Percentiles rank a stretch among this genome's conserved stretches.
Evolutionary conservation across 1,140 invertebrate genomes (phyloP).

Genomic region (Aporrectodea caliginosa): DNA sequence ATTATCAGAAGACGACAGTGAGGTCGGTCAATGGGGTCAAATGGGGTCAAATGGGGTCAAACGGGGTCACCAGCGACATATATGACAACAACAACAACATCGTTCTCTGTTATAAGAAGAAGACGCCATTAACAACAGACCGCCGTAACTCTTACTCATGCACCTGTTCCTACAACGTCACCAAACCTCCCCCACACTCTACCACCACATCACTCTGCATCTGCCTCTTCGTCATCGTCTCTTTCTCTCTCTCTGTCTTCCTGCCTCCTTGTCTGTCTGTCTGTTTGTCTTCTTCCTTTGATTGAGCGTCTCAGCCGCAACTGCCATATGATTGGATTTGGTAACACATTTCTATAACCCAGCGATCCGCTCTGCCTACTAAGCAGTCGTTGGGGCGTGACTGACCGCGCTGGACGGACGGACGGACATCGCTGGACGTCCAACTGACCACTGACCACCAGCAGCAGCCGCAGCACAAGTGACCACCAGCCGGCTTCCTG

Average conservation of each 20-base stretch:
- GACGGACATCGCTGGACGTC: neutral
- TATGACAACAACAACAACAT: too few species aligned
- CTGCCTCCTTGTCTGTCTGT: neutral
- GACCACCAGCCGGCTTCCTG: neutral
- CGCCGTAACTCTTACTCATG: too few species aligned
- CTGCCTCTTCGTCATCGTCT: neutral
- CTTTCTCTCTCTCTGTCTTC: neutral
- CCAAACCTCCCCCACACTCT: too few species aligned
- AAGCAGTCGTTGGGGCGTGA: neutral
- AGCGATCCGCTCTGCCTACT: neutral
- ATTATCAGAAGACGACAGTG: too few species aligned
- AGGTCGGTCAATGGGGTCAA: too few species aligned
- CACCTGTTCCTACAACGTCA: too few species aligned
- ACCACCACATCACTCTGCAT: too few species aligned
- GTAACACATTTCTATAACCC: neutral
- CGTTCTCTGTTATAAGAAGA: too few species aligned
- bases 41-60: too few species aligned
- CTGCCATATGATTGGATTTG: neutral
- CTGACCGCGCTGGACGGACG: too few species aligned
- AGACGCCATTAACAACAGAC: too few species aligned
- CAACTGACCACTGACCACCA: neutral
- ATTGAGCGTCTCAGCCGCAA: neutral
- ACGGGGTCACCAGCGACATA: too few species aligned
- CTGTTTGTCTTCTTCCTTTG: neutral
- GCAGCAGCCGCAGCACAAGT: neutral